These are phyloP conservation scores for Chroicocephalus ridibundus DNA, from an alignment of 2,113 vertebrate genomes.

Conservation along the genomic window DNA sequence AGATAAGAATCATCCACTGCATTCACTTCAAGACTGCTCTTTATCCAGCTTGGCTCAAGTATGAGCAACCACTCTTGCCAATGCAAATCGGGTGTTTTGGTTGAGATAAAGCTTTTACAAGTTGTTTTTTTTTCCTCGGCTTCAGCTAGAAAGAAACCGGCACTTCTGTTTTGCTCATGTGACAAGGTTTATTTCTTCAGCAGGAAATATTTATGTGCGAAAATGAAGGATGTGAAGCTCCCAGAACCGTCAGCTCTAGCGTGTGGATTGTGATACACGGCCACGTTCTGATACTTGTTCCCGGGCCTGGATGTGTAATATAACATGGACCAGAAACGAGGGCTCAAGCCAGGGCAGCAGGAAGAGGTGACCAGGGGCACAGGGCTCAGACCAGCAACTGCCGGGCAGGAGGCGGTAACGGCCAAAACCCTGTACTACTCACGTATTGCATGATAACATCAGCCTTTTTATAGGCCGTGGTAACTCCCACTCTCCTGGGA, in stretches of 20 bases:
- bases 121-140: background rate
- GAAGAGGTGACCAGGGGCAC: background rate
- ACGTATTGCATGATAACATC: background rate
- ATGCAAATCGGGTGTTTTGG: conserved; percentile 8
- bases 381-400: background rate
- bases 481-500: background rate
- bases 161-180: background rate
- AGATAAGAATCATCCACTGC: background rate
- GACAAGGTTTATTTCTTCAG: background rate
- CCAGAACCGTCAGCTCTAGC: accelerated
- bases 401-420: background rate
- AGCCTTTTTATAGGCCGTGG: no score
- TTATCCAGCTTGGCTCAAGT: background rate
- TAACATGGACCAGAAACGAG: background rate
- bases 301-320: background rate
- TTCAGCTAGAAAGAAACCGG: background rate
- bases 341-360: background rate
- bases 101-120: background rate
- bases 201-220: background rate
- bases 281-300: background rate
- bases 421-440: background rate
- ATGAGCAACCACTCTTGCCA: background rate
- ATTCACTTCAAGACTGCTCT: background rate
- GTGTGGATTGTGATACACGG: accelerated
- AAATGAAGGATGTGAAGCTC: background rate